A percentile compares a stretch with the other conserved stretches of the same genome.
Conservation (phyloP, 2,888 invertebrate species). For the Apomyelois bistriatella region DNA sequence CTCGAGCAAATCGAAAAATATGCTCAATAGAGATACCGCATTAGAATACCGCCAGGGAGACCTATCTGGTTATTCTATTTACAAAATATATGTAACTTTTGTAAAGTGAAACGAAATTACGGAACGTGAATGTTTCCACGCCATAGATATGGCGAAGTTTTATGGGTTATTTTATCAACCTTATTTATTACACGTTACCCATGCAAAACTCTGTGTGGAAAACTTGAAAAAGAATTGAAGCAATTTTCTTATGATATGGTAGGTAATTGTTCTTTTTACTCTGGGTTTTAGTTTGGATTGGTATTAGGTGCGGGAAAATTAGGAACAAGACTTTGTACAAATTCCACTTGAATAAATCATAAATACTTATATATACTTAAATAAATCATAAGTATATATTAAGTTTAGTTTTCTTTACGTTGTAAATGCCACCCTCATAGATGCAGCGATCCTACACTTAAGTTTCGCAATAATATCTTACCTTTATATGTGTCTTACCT, state of each 20-base stretch:
- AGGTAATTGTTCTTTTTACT: no score
- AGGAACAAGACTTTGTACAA: no score
- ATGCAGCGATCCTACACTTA: no score
- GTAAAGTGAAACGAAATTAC: conserved; percentile 13
- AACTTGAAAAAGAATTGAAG: not conserved
- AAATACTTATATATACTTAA: no score
- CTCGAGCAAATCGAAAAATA: conserved; percentile 52
- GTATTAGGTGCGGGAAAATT: no score
- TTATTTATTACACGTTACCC: not conserved
- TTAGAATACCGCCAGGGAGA: conserved; percentile 30
- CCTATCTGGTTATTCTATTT: conserved; percentile 22
- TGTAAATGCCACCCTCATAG: no score
- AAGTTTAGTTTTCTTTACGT: no score
- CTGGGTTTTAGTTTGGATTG: no score
- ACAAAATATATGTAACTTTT: conserved; percentile 18
- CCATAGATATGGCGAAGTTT: conserved; percentile 8
- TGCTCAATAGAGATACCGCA: conserved; percentile 48
- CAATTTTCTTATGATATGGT: not conserved
- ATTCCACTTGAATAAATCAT: no score
- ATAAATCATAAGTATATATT: no score
- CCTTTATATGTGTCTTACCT: no score
- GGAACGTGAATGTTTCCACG: conserved; percentile 15
- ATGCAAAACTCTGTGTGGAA: not conserved
- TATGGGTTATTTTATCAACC: conserved; percentile 5
- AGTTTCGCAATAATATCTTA: no score